These are phyloP conservation scores for Plectropomus leopardus DNA, from an alignment of 2,113 vertebrate species.

Conservation along the genomic window DNA sequence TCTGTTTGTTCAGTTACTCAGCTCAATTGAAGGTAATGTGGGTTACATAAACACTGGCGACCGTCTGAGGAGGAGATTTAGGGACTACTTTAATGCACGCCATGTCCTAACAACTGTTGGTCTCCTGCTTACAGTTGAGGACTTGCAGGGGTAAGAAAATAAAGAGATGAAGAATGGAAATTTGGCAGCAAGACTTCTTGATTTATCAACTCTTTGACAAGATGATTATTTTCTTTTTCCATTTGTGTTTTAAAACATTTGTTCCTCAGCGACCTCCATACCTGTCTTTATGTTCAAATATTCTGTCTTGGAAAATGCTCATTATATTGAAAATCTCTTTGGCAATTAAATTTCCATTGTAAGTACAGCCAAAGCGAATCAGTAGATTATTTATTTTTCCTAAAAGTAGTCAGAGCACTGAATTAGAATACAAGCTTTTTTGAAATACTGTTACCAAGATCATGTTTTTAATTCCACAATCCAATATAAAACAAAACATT, in stretches of 20 bases:
- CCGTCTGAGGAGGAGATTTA: constrained; percentile 37
- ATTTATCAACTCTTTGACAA: constrained; percentile 38
- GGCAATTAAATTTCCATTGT: constrained; percentile 5
- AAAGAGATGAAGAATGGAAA: constrained; percentile 28
- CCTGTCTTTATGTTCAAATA: constrained; percentile 15
- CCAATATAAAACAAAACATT: background rate
- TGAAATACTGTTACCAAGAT: background rate
- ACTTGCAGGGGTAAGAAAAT: background rate
- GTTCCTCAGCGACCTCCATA: background rate
- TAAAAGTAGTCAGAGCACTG: background rate
- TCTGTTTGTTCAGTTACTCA: constrained; percentile 67
- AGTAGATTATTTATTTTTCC: constrained; percentile 22
- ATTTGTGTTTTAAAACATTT: constrained; percentile 26
- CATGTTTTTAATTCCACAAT: background rate
- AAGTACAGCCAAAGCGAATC: constrained; percentile 27
- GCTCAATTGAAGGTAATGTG: constrained; percentile 65
- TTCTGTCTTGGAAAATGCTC: background rate
- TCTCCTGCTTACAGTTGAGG: constrained; percentile 19
- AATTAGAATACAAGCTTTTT: constrained; percentile 1
- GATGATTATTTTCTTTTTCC: background rate
- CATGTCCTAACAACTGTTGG: constrained; percentile 36
- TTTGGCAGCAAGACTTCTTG: constrained; percentile 22
- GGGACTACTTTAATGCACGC: constrained; percentile 34
- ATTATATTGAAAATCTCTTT: constrained; percentile 19
- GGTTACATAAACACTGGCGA: constrained; percentile 63